Evolutionary conservation across 2,888 invertebrate genomes (phyloP), one percentile per base, ranked within the genome.

Genomic region (Gari tellinella): DNA sequence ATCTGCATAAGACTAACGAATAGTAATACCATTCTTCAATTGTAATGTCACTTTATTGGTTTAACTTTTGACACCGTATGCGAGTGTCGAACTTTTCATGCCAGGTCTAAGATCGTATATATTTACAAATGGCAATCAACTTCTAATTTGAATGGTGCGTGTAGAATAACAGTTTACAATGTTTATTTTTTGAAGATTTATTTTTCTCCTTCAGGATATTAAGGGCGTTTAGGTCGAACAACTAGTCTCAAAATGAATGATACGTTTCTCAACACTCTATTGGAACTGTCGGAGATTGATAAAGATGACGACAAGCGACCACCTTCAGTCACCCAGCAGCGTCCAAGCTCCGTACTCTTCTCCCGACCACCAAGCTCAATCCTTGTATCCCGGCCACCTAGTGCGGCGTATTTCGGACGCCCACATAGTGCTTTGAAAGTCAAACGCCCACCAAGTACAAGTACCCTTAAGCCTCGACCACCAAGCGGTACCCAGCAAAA

Each of bases 331-430:
- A 40, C 45, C 7, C 52, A 60, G 15, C 46, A 53, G 17, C 46
- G 77, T 19, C 78, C 73, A 19, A 48, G 64, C 25, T 78, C 78
- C 0, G 78, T 73, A 12, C 49, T 78, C 31, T 78, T 78, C 48
- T 78, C 78, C 3, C 58, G 78, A 40, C 78, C 78, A 38, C 68
- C 78, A n/a, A 78, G 78, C 38, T 78, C 78, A 21, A 66, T 78
- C n/a, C 66, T 78, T 25, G 60, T 70, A 2, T 78, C 78, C 12
- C 55, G 78, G 23, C 78, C 78, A 14, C 78, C 78, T 12, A 78
- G 78, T 48, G 69, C 72, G 0, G 73, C 73, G 0, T 70, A 60
- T 26, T 57, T 73, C 40, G 56, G 56, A 0, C 43, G 55, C 46
- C 43, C 63, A 4, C 31, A 45, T 4, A 38, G 48, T 15, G 23